A percentile compares a stretch with the other conserved stretches of the same genome.
phyloP scores from a whole-genome alignment of 1,140 invertebrate species.

The Thalassaphorura encarpata region DNA sequence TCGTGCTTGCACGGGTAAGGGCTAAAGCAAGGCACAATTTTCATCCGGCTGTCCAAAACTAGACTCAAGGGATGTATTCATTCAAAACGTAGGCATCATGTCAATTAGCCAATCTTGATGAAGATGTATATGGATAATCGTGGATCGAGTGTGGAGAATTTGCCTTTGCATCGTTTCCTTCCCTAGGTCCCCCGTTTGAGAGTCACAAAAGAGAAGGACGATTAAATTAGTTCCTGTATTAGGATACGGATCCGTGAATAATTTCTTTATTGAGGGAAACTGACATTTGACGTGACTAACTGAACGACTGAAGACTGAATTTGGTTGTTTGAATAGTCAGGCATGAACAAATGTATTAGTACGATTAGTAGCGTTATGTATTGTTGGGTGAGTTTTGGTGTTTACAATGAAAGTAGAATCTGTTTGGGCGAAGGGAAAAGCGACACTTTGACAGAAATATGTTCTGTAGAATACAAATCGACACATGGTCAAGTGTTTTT shows the following conservation, averaged over 20 bases:
- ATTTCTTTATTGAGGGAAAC: not conserved
- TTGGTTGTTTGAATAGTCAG: too few relatives aligned
- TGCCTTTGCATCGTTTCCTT: constrained; percentile 7
- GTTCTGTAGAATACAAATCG: too few relatives aligned
- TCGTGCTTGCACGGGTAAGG: not conserved
- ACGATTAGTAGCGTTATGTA: too few relatives aligned
- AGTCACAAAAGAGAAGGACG: not conserved
- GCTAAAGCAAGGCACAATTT: not conserved
- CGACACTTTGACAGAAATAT: too few relatives aligned
- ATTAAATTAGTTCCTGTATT: not conserved
- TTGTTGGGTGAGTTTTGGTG: too few relatives aligned
- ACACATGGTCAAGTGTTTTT: too few relatives aligned
- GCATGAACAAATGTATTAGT: too few relatives aligned
- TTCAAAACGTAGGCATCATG: not conserved
- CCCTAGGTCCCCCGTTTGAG: not conserved
- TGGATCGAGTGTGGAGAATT: constrained; percentile 3
- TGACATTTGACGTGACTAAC: not conserved
- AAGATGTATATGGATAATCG: constrained; percentile 4
- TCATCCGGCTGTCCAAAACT: not conserved
- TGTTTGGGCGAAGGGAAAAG: too few relatives aligned
- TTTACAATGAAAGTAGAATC: too few relatives aligned
- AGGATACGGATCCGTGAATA: not conserved
- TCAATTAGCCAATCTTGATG: constrained; percentile 10
- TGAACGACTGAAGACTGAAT: too few relatives aligned
- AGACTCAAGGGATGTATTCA: not conserved